Evolutionary conservation across 1,140 invertebrate species (phyloP).

Genomic region (Holcopasites calliopsidis): DNA sequence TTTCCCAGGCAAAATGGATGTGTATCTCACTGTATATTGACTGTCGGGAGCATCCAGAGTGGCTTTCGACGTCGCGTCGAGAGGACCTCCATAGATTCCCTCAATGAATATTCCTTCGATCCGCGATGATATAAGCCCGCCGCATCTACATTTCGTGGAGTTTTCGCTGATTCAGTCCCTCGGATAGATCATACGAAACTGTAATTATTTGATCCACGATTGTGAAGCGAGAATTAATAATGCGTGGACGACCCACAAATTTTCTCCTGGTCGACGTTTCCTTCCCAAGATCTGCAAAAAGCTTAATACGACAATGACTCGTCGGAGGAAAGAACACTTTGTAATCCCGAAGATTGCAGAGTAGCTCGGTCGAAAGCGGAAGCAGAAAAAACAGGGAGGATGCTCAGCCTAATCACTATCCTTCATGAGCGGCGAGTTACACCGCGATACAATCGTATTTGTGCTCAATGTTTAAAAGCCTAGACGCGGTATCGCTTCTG

Average conservation of each 20-base stretch:
- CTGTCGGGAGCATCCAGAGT: slow-evolving; percentile 43
- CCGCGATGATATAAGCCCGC: slow-evolving; percentile 1
- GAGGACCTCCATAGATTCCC: slow-evolving; percentile 35
- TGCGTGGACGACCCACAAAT: neutral
- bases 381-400: slow-evolving; percentile 35
- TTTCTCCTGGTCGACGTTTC: neutral
- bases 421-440: neutral
- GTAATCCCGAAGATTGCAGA: slow-evolving; percentile 42
- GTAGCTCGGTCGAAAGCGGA: neutral
- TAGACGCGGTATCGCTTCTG: slow-evolving; percentile 3
- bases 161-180: neutral
- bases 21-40: slow-evolving; percentile 61
- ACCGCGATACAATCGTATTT: slow-evolving; percentile 6
- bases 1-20: slow-evolving; percentile 60
- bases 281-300: neutral
- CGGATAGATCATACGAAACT: neutral
- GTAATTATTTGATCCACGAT: neutral
- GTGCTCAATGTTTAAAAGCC: neutral
- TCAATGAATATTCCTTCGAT: slow-evolving; percentile 56
- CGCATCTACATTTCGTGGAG: neutral
- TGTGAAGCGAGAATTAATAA: neutral
- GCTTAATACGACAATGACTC: neutral
- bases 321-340: slow-evolving; percentile 17
- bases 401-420: slow-evolving; percentile 50
- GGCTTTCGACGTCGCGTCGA: slow-evolving; percentile 56